These are phyloP conservation scores for Apodemia hepburni DNA, from an alignment of 2,888 invertebrate species.

Conservation along the genomic window DNA sequence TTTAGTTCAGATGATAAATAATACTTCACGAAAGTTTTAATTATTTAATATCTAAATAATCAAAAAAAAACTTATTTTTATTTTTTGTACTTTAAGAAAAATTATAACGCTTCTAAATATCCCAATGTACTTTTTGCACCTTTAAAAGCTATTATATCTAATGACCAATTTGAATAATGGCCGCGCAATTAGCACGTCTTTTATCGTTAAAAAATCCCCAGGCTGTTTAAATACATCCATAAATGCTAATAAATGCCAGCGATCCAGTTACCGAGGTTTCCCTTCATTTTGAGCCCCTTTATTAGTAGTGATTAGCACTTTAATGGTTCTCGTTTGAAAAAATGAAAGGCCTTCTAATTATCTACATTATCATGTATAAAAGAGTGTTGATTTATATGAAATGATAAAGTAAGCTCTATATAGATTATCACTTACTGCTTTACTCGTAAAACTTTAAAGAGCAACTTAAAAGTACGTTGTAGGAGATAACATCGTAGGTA, in stretches of 20 bases:
- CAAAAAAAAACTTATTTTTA: too few relatives aligned
- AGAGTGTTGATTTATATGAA: background rate
- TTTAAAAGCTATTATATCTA: conserved; percentile 21
- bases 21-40: too few relatives aligned
- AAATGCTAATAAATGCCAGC: conserved; percentile 38
- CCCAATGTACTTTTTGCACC: background rate
- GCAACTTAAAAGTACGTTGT: too few relatives aligned
- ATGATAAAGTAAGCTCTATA: too few relatives aligned
- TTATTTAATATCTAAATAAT: too few relatives aligned
- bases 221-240: conserved; percentile 34
- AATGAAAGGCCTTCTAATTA: conserved; percentile 7
- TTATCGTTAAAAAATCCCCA: conserved; percentile 33
- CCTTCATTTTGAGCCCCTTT: conserved; percentile 34
- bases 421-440: too few relatives aligned
- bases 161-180: conserved; percentile 31
- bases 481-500: too few relatives aligned
- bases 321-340: conserved; percentile 7
- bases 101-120: background rate
- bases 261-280: conserved; percentile 33
- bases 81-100: too few relatives aligned
- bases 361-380: background rate
- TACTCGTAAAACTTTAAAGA: too few relatives aligned
- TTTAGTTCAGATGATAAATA: too few relatives aligned
- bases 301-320: conserved; percentile 15
- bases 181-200: conserved; percentile 34